These are phyloP conservation scores for Ceyx cyanopectus DNA, from an alignment of 2,113 vertebrate species.

Conservation along the genomic window DNA sequence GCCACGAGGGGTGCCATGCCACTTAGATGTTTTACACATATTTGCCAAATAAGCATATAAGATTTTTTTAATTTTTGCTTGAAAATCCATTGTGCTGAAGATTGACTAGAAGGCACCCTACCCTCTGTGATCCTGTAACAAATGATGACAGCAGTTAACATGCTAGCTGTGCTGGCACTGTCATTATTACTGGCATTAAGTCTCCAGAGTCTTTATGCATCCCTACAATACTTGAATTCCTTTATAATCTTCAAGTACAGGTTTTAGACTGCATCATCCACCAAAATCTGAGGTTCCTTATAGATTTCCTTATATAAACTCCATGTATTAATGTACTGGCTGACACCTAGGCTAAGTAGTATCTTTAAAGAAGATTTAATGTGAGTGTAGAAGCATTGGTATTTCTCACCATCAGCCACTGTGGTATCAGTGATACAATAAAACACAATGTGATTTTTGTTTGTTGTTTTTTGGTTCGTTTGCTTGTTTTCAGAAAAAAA, in stretches of 20 bases:
- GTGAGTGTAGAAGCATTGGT: background rate
- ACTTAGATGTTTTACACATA: background rate
- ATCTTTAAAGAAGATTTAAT: background rate
- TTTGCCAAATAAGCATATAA: background rate
- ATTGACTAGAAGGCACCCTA: background rate
- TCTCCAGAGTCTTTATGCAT: background rate
- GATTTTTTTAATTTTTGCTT: background rate
- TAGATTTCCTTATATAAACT: background rate
- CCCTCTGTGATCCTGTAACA: background rate
- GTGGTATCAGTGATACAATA: background rate
- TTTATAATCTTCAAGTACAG: background rate
- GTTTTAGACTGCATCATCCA: background rate
- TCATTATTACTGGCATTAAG: background rate
- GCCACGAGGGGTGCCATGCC: fast-evolving
- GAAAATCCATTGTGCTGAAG: background rate
- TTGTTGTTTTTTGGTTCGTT: background rate
- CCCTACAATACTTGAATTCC: background rate
- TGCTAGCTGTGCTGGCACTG: background rate
- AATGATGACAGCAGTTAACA: background rate
- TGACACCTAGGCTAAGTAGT: background rate
- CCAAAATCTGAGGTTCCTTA: background rate
- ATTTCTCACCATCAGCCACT: background rate
- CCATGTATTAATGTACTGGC: background rate
- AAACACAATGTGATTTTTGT: background rate
- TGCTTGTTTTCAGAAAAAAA: background rate